Base-by-base conservation (phyloP, 53 echinoderm and acorn worm species). In the Patiria pectinifera region DNA sequence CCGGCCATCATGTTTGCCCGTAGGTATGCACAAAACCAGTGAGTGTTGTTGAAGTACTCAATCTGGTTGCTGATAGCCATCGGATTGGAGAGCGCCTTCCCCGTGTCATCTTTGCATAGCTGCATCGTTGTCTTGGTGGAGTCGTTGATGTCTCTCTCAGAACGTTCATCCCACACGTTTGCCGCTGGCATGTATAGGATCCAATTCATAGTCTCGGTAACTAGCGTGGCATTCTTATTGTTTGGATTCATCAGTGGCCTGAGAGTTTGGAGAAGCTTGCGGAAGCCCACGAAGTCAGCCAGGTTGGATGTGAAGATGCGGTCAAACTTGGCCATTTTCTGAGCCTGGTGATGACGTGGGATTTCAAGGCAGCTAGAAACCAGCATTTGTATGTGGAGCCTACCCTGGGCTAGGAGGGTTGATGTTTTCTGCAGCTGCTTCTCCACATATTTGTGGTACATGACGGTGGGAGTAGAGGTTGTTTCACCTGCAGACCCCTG, bases 221-320 rank as follows among this genome's bases (percentile, higher is more conserved):
- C 93, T 22, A 89, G 19, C 24, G 44, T 21, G 23, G 89, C 70
- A 84, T 83, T 53, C 45, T n/a, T 82, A 58, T 93, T 93, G 18
- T 53, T 16, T 24, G 16, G 3, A 89, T 89, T 93, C 89, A 93
- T 21, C 5, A 89, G 78, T 11, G 80, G 76, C 26, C 60, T 82
- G 11, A 86, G 60, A 15, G 48, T 47, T n/a, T 74, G 43, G 13
- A 94, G 91, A 44, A 94, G 91, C 15, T 19, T 77, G 35, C 24
- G 48, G 71, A 86, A 75, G 43, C 91, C 91, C 8, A 85, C 18
- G 4, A 1, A 74, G 80, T 93, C 93, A 9, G 76, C 58, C 13
- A 88, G 24, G n/a, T 26, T 89, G 60, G 76, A 83, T 19, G 93
- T 89, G 46, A 89, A 88, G 76, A 93, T 89, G 35, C 93, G 69